A percentile compares a stretch with the other conserved stretches of the same genome.
Conservation (phyloP, 2,797 vertebrate genomes). For the Lycodopsis pacificus region DNA sequence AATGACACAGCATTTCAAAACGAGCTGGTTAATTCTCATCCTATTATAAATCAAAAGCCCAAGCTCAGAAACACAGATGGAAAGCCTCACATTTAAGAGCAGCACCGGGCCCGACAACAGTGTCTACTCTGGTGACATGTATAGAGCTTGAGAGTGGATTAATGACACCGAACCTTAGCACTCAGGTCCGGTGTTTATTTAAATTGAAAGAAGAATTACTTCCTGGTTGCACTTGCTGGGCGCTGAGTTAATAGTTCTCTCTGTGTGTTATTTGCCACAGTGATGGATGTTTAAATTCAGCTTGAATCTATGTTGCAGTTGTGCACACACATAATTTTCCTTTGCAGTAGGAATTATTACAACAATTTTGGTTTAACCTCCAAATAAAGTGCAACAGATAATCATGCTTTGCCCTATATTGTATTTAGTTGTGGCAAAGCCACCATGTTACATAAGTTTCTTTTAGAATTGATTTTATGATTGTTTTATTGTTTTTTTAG, state of each 20-base stretch:
- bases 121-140: constrained; percentile 26
- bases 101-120: constrained; percentile 11
- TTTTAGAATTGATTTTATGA: not conserved
- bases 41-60: constrained; percentile 59
- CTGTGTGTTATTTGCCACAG: not conserved
- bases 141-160: constrained; percentile 41
- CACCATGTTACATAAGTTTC: not conserved
- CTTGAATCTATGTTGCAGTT: not conserved
- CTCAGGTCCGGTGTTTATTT: constrained; percentile 39
- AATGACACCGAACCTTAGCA: constrained; percentile 30
- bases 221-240: constrained; percentile 17
- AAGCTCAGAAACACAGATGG: constrained; percentile 34
- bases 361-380: constrained; percentile 1
- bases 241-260: constrained; percentile 1
- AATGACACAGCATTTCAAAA: constrained; percentile 55
- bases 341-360: not conserved
- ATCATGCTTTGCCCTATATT: not conserved
- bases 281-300: constrained; percentile 11
- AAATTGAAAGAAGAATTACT: constrained; percentile 31
- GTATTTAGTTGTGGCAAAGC: not conserved
- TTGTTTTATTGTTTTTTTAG: not conserved
- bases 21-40: constrained; percentile 61
- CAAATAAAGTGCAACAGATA: not conserved
- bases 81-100: constrained; percentile 28
- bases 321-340: not conserved